Percentiles rank a stretch among this genome's conserved stretches.
Conservation (phyloP, 2,113 vertebrate species). For the Xiphophorus couchianus region DNA sequence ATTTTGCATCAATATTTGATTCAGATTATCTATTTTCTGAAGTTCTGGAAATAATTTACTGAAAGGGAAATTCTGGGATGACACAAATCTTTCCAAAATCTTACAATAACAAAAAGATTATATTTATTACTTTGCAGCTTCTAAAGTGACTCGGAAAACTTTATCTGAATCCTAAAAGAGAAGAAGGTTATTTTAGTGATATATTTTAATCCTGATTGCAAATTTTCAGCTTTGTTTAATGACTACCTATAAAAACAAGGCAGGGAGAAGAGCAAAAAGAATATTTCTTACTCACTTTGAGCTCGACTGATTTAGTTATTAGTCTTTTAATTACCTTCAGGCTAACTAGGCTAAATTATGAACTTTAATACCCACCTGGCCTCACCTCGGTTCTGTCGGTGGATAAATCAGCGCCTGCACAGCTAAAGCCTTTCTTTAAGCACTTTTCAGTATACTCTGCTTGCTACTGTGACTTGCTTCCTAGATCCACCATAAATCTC, state of each 20-base stretch:
- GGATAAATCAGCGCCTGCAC: conserved; percentile 12
- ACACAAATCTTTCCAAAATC: too few relatives aligned
- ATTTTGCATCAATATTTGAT: too few relatives aligned
- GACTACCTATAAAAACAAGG: not conserved
- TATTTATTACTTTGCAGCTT: too few relatives aligned
- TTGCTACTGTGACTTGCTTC: conserved; percentile 20
- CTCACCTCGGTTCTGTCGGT: conserved; percentile 2
- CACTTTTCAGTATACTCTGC: conserved; percentile 27
- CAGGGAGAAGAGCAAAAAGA: not conserved
- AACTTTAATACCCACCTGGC: conserved; percentile 20
- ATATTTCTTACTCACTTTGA: not conserved
- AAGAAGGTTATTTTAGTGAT: too few relatives aligned
- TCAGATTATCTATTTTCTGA: too few relatives aligned
- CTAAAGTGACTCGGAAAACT: too few relatives aligned
- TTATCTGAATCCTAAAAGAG: too few relatives aligned
- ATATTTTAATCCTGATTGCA: too few relatives aligned
- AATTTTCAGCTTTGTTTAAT: not conserved
- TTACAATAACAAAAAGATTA: too few relatives aligned
- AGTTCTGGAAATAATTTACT: too few relatives aligned
- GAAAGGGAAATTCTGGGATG: too few relatives aligned
- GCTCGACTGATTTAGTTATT: conserved; percentile 4
- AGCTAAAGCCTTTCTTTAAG: conserved; percentile 26
- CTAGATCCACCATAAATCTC: conserved; percentile 34
- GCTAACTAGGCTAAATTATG: conserved; percentile 32
- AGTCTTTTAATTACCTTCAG: conserved; percentile 23